A percentile compares a stretch with the other conserved stretches of the same genome.
phyloP scores from a whole-genome alignment of 2,113 vertebrate genomes.

The Microtus pennsylvanicus region DNA sequence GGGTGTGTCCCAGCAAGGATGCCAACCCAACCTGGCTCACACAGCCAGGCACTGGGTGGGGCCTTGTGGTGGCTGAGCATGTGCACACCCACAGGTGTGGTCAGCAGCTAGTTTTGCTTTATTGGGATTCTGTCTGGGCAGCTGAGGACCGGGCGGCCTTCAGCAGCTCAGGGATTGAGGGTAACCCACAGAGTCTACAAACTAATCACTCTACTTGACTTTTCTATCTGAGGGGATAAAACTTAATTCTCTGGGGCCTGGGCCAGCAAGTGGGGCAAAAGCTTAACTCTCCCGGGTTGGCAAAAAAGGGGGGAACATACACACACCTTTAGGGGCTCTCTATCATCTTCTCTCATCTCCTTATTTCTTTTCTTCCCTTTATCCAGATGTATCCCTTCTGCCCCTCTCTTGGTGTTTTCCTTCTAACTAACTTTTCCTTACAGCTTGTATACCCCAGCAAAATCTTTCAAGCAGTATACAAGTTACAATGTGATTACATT shows the following conservation, averaged over 20 bases:
- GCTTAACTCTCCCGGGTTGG: not conserved
- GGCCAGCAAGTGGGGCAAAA: not conserved
- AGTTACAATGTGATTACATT: not conserved
- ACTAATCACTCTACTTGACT: not conserved
- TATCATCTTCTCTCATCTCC: not conserved
- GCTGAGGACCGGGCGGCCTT: not conserved
- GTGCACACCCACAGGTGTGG: not conserved
- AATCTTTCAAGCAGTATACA: not conserved
- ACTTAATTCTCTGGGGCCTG: not conserved
- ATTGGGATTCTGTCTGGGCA: accelerated
- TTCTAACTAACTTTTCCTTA: not conserved
- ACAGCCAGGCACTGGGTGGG: accelerated
- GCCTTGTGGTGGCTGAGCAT: accelerated
- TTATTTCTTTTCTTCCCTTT: not conserved
- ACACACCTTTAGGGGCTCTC: not conserved
- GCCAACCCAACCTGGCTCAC: not conserved
- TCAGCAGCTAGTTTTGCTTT: too few relatives aligned
- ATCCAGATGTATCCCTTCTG: not conserved
- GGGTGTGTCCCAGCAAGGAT: too few relatives aligned
- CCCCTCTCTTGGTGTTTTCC: not conserved
- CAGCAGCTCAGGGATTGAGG: too few relatives aligned
- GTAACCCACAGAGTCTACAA: not conserved
- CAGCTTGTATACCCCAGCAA: not conserved
- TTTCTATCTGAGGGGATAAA: not conserved
- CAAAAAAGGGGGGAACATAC: not conserved